A percentile compares a stretch with the other conserved stretches of the same genome.
These are phyloP conservation scores for Micromesistius poutassou DNA, from an alignment of 2,797 vertebrate genomes.

Conservation along the genomic window DNA sequence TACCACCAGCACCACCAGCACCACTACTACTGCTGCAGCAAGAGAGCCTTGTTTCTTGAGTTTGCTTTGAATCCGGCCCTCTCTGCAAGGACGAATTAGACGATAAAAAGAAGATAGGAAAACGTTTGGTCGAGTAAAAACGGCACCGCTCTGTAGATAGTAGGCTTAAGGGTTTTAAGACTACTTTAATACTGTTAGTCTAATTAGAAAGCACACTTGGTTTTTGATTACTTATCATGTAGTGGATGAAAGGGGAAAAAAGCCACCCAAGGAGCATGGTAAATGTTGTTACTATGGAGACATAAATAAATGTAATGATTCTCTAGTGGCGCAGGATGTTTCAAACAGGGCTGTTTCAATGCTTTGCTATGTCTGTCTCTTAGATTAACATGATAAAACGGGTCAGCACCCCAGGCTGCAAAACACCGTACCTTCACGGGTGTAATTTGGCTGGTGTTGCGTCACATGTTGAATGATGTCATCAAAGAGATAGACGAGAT, in stretches of 20 bases:
- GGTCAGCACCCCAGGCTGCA: constrained; percentile 10
- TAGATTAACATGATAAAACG: constrained; percentile 20
- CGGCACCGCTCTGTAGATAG: neutral
- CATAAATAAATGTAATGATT: neutral
- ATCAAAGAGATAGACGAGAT: too few species aligned
- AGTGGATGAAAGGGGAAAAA: neutral
- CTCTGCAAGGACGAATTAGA: constrained; percentile 10
- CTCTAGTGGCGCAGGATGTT: neutral
- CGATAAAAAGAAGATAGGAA: constrained; percentile 3
- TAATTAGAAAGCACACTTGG: neutral
- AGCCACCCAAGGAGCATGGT: neutral
- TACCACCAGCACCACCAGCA: constrained; percentile 19
- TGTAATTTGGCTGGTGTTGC: constrained; percentile 20
- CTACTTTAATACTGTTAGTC: neutral
- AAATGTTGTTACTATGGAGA: neutral
- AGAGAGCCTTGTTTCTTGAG: constrained; percentile 19
- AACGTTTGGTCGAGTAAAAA: neutral
- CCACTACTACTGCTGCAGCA: constrained; percentile 19
- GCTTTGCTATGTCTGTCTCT: constrained; percentile 18
- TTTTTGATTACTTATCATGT: neutral
- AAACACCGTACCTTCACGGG: constrained; percentile 6
- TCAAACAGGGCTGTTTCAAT: constrained; percentile 14
- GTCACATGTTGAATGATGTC: constrained; percentile 17
- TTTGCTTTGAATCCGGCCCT: constrained; percentile 19
- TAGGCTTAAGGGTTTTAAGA: neutral